These are phyloP conservation scores for Paragorgia papillata DNA, from an alignment of 92 coral and sea anemone genomes.

Conservation along the genomic window DNA sequence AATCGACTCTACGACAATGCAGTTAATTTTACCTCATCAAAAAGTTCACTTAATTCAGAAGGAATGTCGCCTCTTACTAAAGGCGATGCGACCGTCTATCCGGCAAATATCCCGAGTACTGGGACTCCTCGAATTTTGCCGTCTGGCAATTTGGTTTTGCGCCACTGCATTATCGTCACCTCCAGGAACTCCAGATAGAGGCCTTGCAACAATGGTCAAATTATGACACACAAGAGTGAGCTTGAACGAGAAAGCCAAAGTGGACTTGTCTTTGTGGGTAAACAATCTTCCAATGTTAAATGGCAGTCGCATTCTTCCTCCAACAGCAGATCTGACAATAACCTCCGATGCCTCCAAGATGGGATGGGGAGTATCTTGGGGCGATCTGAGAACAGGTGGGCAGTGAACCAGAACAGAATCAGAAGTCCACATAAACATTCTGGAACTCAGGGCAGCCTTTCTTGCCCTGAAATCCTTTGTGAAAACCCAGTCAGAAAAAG, in stretches of 20 bases:
- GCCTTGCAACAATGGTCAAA: background rate
- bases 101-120: too few species aligned
- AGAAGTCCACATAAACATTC: conserved; percentile 53
- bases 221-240: conserved; percentile 9
- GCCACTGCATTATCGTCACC: conserved; percentile 18
- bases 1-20: conserved; percentile 11
- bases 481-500: conserved; percentile 43
- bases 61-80: conserved; percentile 14
- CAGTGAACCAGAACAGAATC: conserved; percentile 27
- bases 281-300: background rate
- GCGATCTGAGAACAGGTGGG: background rate
- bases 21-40: conserved; percentile 12
- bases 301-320: conserved; percentile 23
- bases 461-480: conserved; percentile 58
- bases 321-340: conserved; percentile 22
- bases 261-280: conserved; percentile 18
- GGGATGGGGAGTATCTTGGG: conserved; percentile 17
- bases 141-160: conserved; percentile 27
- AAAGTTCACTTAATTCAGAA: background rate
- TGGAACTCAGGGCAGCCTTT: conserved; percentile 63
- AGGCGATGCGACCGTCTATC: background rate
- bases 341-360: conserved; percentile 15
- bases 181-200: too few species aligned
- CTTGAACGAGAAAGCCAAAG: background rate
- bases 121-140: conserved; percentile 19